Percentiles rank a stretch among this genome's conserved stretches.
phyloP scores from a whole-genome alignment of 2,888 invertebrate genomes.

The Helobdella robusta region DNA sequence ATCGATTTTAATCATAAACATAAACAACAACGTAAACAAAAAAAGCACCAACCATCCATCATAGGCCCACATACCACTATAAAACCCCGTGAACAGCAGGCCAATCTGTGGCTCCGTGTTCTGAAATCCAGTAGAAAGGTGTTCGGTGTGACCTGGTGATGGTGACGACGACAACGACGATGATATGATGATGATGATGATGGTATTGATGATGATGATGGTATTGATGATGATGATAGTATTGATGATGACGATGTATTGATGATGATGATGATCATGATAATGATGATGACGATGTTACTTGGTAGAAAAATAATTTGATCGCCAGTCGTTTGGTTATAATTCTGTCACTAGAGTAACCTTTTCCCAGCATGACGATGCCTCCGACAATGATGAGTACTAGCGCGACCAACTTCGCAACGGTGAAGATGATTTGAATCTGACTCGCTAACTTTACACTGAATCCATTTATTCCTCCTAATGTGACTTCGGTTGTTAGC shows the following conservation, averaged over 20 bases:
- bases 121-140: constrained; percentile 72
- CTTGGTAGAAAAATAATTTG: no score
- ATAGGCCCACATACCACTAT: constrained; percentile 88
- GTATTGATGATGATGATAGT: no score
- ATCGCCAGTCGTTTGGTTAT: no score
- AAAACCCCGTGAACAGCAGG: constrained; percentile 83
- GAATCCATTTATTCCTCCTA: constrained; percentile 84
- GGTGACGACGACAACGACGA: not conserved
- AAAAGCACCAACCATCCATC: constrained; percentile 52
- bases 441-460: constrained; percentile 85
- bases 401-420: constrained; percentile 80
- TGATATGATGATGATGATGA: no score
- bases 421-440: constrained; percentile 86
- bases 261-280: no score
- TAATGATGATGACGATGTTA: no score
- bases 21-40: not conserved
- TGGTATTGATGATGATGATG: no score
- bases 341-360: constrained; percentile 46
- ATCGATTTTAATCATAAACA: no score
- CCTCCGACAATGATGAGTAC: constrained; percentile 80
- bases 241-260: no score
- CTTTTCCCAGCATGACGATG: constrained; percentile 74
- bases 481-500: constrained; percentile 67
- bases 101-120: constrained; percentile 66
- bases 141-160: constrained; percentile 45